Base-by-base conservation (phyloP, 1,140 invertebrate species). In the Ctenoplectra terminalis region DNA sequence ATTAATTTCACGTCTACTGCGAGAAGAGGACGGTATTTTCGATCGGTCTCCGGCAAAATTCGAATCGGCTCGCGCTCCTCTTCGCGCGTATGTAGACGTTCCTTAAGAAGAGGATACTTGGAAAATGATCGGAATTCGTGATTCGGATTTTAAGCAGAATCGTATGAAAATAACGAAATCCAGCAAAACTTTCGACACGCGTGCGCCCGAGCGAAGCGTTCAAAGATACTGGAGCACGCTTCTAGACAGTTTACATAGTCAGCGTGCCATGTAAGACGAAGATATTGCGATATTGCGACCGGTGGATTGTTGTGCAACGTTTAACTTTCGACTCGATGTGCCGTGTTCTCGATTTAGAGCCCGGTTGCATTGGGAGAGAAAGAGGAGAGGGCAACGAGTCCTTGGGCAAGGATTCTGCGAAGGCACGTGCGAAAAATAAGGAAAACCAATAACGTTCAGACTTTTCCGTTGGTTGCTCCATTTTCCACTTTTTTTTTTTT, bases 211-310 rank as follows among this genome's bases (percentile, higher is more conserved):
- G 31, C 46, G 17, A 13, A 73, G 37, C 50, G 46, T 60, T 72
- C 54, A 66, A 58, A 54, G 56, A 86, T 83, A 86, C 63, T 80
- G 60, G 61, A 86, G 67, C 82, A 54, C 64, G 81, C 50, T 61
- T 64, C 71, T 74, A 37, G 52, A 82, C 69, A 29, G 63, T 82
- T 72, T 60, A 52, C 76, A 75, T 84, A 79, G 74, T 40, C 64
- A n/a, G 61, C 56, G 54, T 50, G 64, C 73, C 58, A 63, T 84
- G 52, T 82, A 82, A 87, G 81, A 85, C 86, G 87, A 87, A 88
- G 85, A 88, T 86, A 85, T 90, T 91, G 90, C 89, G 85, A 87
- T 91, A 90, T 84, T 81, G 85, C 89, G 81, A 87, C 76, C 83
- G 66, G 77, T 66, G 82, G 84, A 86, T 87, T 84, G 80, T 91